Base-by-base conservation (phyloP, 2,113 vertebrate genomes). In the Istiophorus platypterus region DNA sequence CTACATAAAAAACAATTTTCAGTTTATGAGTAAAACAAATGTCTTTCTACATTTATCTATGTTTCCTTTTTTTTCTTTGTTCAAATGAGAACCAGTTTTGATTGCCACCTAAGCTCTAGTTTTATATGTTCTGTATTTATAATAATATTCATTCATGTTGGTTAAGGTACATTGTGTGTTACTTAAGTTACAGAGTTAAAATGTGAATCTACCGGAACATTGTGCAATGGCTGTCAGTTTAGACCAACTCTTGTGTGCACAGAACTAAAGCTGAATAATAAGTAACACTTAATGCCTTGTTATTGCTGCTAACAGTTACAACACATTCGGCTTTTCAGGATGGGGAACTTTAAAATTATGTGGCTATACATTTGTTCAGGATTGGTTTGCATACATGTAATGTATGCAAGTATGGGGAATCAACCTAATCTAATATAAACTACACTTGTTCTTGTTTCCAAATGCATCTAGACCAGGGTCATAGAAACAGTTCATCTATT, bases 401-500 rank as follows among this genome's bases (percentile, higher is more conserved):
- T n/a, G n/a, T n/a, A n/a, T n/a, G n/a, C n/a, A n/a, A n/a, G n/a
- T n/a, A n/a, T n/a, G n/a, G n/a, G n/a, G n/a, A n/a, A n/a, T n/a
- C n/a, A 2, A 79, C 26, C 20, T 11, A 3, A 66, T 24, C 26
- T 63, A 39, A 20, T 51, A 57, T 62, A 75, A 66, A 45, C 1
- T n/a, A 27, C 2, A 62, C 1, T 22, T 12, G 37, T 24, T 57
- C 59, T 51, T 58, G 51, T 70, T 67, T 70, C 64, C 31, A 24
- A 34, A 62, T 52, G 34, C 26, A 18, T 41, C 5, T 4, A 18
- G 24, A 52, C 64, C 39, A 41, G 7, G 20, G 13, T 63, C 64
- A 76, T n/a, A 20, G 42, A 75, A 52, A 66, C 31, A 7, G 17
- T 24, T 66, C 59, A 71, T 82, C 22, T 29, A 63, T 47, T 29